Conservation (phyloP, 1,140 invertebrate genomes). For the Calosoma granatense region DNA sequence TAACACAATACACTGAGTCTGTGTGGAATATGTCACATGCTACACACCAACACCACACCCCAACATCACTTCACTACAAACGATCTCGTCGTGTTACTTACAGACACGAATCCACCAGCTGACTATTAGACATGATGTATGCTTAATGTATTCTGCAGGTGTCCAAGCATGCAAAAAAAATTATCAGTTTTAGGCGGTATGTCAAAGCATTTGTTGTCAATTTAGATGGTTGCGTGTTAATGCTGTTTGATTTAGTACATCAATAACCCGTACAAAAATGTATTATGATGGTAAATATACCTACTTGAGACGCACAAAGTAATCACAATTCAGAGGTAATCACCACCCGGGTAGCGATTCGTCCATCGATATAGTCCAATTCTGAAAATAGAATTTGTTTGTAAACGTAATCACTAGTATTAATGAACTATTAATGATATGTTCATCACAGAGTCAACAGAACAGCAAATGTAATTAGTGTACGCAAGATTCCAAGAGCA, state of each 20-base stretch:
- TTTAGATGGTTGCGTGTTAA: conserved; percentile 12
- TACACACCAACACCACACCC: background rate
- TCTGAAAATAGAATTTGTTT: background rate
- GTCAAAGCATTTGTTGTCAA: conserved; percentile 16
- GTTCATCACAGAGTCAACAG: background rate
- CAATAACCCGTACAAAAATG: too few relatives aligned
- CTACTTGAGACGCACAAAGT: background rate
- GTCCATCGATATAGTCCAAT: background rate
- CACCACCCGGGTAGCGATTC: background rate
- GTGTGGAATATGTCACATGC: background rate
- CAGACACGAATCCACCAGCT: conserved; percentile 35
- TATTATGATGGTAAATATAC: too few relatives aligned
- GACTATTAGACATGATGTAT: conserved; percentile 34
- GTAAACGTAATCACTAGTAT: too few relatives aligned
- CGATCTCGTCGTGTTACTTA: conserved; percentile 25
- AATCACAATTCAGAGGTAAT: background rate
- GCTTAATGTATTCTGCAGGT: conserved; percentile 25
- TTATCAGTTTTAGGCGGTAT: conserved; percentile 14
- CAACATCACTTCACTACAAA: background rate
- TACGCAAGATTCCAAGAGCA: background rate
- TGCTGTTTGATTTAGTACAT: conserved; percentile 12
- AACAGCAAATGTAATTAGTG: too few relatives aligned
- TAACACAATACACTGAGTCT: background rate
- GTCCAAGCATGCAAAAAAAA: conserved; percentile 33
- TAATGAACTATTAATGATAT: background rate